Conservation (phyloP, 2,113 vertebrate species). For the Scolopax mira region DNA sequence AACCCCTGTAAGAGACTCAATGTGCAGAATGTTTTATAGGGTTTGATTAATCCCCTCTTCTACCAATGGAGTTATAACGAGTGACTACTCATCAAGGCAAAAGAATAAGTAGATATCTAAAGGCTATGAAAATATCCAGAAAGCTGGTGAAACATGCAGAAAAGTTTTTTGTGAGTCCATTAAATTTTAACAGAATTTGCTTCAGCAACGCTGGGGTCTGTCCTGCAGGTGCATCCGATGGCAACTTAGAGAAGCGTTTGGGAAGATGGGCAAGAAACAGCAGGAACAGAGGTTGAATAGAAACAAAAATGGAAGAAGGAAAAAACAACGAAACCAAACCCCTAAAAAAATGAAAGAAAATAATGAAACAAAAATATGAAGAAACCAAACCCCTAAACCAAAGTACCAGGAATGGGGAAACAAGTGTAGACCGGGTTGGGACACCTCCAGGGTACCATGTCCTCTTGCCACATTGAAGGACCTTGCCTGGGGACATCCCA, state of each 20-base stretch:
- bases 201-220: neutral
- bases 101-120: neutral
- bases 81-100: neutral
- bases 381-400: neutral
- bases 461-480: neutral
- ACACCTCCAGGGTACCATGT: neutral
- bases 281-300: neutral
- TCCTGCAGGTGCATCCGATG: neutral
- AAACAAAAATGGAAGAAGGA: neutral
- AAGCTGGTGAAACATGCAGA: neutral
- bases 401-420: neutral
- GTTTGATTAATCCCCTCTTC: constrained; percentile 22
- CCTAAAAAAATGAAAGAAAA: neutral
- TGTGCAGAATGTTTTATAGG: neutral
- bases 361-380: neutral
- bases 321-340: neutral
- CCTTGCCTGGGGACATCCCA: neutral
- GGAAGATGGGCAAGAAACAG: neutral
- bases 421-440: no score
- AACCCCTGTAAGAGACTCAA: constrained; percentile 3
- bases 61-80: neutral
- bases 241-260: neutral
- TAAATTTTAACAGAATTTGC: neutral
- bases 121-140: neutral
- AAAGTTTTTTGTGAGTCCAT: neutral